phyloP scores from a whole-genome alignment of 2,888 invertebrate species.

The Zeuzera pyrina region DNA sequence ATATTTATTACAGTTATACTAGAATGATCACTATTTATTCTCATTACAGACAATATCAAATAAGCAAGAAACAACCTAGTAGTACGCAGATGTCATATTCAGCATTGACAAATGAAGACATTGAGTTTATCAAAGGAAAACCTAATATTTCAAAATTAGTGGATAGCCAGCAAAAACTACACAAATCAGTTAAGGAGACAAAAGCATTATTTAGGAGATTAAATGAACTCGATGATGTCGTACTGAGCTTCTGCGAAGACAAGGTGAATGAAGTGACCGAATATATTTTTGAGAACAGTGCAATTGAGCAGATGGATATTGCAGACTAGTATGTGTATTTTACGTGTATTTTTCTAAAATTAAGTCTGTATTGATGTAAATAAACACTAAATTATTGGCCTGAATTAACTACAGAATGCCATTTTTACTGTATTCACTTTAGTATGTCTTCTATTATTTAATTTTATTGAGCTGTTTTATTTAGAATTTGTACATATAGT shows the following conservation, averaged over 20 bases:
- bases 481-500: too few relatives aligned
- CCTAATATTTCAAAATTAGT: constrained; percentile 46
- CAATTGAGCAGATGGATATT: constrained; percentile 28
- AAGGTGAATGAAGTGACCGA: constrained; percentile 42
- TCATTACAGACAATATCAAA: constrained; percentile 47
- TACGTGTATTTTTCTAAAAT: too few relatives aligned
- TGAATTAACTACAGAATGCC: too few relatives aligned
- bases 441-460: too few relatives aligned
- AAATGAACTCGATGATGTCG: constrained; percentile 39
- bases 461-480: too few relatives aligned
- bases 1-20: too few relatives aligned
- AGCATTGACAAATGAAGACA: constrained; percentile 52
- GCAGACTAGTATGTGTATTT: too few relatives aligned
- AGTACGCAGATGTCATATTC: constrained; percentile 46
- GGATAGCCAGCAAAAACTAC: constrained; percentile 45
- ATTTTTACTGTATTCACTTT: too few relatives aligned
- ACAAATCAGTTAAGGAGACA: constrained; percentile 39
- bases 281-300: constrained; percentile 52
- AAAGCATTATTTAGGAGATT: constrained; percentile 32
- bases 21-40: too few relatives aligned
- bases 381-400: too few relatives aligned
- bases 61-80: constrained; percentile 35
- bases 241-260: constrained; percentile 38
- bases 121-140: constrained; percentile 53
- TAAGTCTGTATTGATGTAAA: too few relatives aligned